phyloP scores from a whole-genome alignment of 2,888 invertebrate species.

The Myopa tessellatipennis region DNA sequence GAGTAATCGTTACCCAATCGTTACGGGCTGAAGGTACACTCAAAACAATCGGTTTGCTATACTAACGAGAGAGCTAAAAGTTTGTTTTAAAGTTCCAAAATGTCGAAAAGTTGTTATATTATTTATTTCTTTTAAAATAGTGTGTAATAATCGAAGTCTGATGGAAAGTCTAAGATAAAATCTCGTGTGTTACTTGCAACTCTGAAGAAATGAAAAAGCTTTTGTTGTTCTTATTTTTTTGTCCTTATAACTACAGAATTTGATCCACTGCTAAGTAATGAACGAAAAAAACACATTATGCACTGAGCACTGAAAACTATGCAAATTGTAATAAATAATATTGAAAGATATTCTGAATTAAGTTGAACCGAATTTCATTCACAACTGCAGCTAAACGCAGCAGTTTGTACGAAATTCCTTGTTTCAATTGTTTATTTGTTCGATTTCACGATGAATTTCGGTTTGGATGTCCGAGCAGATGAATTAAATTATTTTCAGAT shows the following conservation, averaged over 20 bases:
- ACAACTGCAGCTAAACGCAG: slow-evolving; percentile 25
- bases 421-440: neutral
- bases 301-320: slow-evolving; percentile 51
- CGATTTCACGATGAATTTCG: neutral
- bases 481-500: neutral
- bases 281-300: neutral
- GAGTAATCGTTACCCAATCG: neutral
- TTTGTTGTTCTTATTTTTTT: neutral
- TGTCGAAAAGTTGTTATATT: too few species aligned
- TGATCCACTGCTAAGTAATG: slow-evolving; percentile 24
- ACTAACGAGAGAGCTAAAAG: neutral
- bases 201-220: too few species aligned
- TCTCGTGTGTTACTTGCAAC: too few species aligned
- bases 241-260: slow-evolving; percentile 16
- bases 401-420: slow-evolving; percentile 40
- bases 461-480: neutral
- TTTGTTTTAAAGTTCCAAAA: too few species aligned
- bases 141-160: too few species aligned
- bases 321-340: slow-evolving; percentile 60
- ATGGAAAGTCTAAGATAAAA: too few species aligned
- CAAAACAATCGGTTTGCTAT: neutral
- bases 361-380: slow-evolving; percentile 9
- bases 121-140: too few species aligned
- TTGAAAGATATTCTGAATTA: slow-evolving; percentile 1
- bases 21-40: neutral